Evolutionary conservation across 1,140 invertebrate species (phyloP).

Genomic region (Helicoverpa zea): DNA sequence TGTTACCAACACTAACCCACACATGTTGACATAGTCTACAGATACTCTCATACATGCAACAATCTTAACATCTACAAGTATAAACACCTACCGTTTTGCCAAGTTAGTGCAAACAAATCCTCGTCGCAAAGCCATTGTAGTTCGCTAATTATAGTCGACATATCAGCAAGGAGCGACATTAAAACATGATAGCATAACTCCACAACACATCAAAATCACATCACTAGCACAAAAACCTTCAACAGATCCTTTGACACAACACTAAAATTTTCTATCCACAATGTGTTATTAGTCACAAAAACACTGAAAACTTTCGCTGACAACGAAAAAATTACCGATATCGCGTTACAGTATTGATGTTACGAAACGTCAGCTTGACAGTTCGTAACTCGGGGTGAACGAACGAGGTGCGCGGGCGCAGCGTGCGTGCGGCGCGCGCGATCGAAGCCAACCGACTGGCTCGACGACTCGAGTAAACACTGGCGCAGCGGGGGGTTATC

Average conservation of each 20-base stretch:
- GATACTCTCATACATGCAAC: neutral
- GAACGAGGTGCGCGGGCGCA: conserved; percentile 71
- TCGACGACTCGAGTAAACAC: conserved; percentile 52
- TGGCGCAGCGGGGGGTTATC: conserved; percentile 77
- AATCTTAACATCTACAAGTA: conserved; percentile 31
- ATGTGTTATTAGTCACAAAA: conserved; percentile 7
- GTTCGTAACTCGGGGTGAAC: conserved; percentile 77
- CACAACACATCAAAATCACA: conserved; percentile 78
- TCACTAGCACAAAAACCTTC: conserved; percentile 66
- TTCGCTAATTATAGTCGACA: conserved; percentile 84
- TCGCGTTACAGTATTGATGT: conserved; percentile 56
- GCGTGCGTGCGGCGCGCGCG: conserved; percentile 69
- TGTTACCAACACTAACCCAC: neutral
- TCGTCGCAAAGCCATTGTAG: conserved; percentile 84
- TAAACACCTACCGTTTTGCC: conserved; percentile 78
- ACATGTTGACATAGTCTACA: neutral
- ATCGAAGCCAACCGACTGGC: conserved; percentile 71
- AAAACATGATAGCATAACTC: conserved; percentile 79
- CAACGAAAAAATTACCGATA: conserved; percentile 44
- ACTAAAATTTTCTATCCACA: conserved; percentile 18
- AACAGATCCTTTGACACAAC: conserved; percentile 40
- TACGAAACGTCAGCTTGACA: conserved; percentile 82
- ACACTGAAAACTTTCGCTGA: conserved; percentile 49
- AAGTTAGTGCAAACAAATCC: conserved; percentile 81
- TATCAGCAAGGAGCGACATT: conserved; percentile 84